Evolutionary conservation across 2,888 invertebrate species (phyloP), one percentile per base, ranked within the genome.

Genomic region (Drosophila nr. perissopoda): DNA sequence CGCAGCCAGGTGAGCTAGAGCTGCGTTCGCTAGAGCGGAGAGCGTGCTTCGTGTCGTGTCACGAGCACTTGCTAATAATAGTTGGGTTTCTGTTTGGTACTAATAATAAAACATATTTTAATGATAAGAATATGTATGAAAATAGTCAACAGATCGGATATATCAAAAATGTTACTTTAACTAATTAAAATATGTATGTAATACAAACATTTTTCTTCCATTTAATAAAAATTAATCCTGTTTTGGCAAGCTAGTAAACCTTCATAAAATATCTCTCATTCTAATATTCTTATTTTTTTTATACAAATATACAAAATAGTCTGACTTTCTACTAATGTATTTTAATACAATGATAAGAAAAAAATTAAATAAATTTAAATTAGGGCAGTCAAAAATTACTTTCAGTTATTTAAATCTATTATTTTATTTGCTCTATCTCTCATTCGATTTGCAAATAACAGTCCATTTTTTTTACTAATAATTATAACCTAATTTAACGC

Each of bases 1-100:
- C 62, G n/a, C 64, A 49, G 11, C 72, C 72, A 72, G 76, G 69
- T 79, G 69, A 72, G 67, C 59, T 53, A 38, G 7, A 18, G 59
- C 56, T 40, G 38, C 10, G n/a, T 21, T 25, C 21, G 58, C 34
- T 70, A 74, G 60, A 27, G 29, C 16, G 65, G 18, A 60, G 78
- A 11, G 29, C 6, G 27, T 42, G 49, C 0, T 29, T 38, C 38
- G 42, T 7, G 16, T 38, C 16, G 13, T 46, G 60, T 48, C 74
- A 74, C 74, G 63, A 70, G 6, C 36, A 6, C 2, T 25, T 21
- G 51, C 21, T 16, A 7, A 7, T 2, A 11, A 5, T 16, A 18
- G 21, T 33, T 13, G 21, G 10, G 2, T 0, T 3, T 54, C 3
- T 34, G 21, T 2, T 25, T 10, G 6, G 16, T 16, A 25, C 16